Percentiles rank a stretch among this genome's conserved stretches.
These are phyloP conservation scores for Corbicula japonica DNA, from an alignment of 2,888 invertebrate species.

Conservation along the genomic window DNA sequence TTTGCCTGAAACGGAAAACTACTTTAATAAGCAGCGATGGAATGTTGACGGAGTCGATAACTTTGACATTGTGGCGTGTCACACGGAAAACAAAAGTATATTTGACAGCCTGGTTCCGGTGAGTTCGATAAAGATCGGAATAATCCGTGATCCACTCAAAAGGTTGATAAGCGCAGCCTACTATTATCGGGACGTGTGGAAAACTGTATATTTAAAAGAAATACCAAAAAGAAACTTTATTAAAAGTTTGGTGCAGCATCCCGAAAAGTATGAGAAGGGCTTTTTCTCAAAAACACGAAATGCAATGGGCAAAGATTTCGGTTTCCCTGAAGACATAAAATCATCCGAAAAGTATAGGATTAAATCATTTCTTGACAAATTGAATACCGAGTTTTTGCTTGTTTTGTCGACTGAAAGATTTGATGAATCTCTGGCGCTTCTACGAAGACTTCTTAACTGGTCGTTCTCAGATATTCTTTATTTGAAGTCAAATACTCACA, in stretches of 20 bases:
- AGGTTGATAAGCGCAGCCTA: constrained; percentile 18
- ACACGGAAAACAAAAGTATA: constrained; percentile 21
- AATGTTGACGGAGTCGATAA: constrained; percentile 8
- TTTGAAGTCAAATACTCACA: constrained; percentile 1
- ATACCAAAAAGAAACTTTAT: constrained; percentile 9
- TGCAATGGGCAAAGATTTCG: constrained; percentile 22
- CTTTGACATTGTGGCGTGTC: constrained; percentile 44
- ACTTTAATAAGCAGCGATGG: constrained; percentile 14
- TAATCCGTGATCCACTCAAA: constrained; percentile 54
- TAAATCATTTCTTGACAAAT: not conserved
- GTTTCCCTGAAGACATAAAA: not conserved
- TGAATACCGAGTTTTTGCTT: constrained; percentile 11
- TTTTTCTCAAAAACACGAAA: constrained; percentile 7
- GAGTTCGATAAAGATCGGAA: constrained; percentile 53
- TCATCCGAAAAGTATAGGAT: not conserved
- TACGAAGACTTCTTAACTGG: constrained; percentile 14
- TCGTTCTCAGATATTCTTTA: constrained; percentile 3
- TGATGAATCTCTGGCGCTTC: constrained; percentile 6
- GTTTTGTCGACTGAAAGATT: constrained; percentile 11
- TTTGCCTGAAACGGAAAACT: constrained; percentile 21
- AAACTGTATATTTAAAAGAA: not conserved
- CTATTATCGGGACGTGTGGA: constrained; percentile 22
- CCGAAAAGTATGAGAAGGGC: not conserved
- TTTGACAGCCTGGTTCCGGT: constrained; percentile 40
- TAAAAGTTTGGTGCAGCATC: not conserved